Base-by-base conservation (phyloP, 2,797 vertebrate genomes). In the Sebastolobus alascanus region DNA sequence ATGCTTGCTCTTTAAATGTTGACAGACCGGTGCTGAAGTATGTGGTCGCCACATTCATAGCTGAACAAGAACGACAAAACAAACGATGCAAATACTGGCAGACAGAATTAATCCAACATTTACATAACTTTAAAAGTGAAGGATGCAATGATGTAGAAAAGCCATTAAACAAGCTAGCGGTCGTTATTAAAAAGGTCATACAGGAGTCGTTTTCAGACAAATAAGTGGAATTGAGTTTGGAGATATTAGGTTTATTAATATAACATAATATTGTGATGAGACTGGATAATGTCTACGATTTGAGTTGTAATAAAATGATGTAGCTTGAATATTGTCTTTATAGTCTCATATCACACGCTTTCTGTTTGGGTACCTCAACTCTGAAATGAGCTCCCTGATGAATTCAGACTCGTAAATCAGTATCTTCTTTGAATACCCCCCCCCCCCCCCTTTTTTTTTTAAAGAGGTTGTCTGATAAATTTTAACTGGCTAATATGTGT, bases 1-100 rank as follows among this genome's bases (percentile, higher is more conserved):
- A 92, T 94, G 68, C 61, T 85, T 77, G 74, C 74, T 85, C 83
- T 84, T 85, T 59, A 67, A 77, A 88, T 83, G 86, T 68, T 80
- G 86, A 89, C 80, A 84, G 79, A 80, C 67, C 60, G 22, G 60
- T 66, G 38, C 59, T 65, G 33, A 59, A 69, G 52, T 38, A 60
- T 27, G 25, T 37, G 37, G 73, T 46, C 11, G 59, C 67, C 54
- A 52, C 61, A 54, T 75, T 82, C 60, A 87, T 29, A 43, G 73
- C 86, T 85, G 73, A 66, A 80, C 13, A 60, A 76, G n/a, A 79
- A 77, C 31, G 37, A 88, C 56, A 82, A 79, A 86, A 85, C 76
- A 91, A 79, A 80, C 11, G 4, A 64, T 1, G 16, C 20, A 68
- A 73, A 81, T 46, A 72, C 85, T 54, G 70, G 58, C 20, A 77